Evolutionary conservation across 2,888 invertebrate species (phyloP), one percentile per base, ranked within the genome.

Genomic region (Cyclophora albipunctata): DNA sequence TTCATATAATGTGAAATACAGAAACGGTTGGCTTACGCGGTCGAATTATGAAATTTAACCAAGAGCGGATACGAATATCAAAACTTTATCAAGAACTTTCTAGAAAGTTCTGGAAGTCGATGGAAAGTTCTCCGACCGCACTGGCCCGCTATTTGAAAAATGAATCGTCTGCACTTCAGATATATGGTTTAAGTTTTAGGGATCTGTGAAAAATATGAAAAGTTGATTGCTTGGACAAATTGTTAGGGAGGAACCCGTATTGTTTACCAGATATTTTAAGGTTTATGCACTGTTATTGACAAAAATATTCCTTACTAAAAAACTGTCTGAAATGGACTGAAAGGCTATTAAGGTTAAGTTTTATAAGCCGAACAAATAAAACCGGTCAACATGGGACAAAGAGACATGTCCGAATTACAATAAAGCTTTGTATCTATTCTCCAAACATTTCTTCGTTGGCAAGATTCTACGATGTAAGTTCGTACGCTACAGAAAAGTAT

Each of bases 91-190:
- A 64, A 69, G 59, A 80, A 82, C 70, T 83, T 75, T 63, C 63
- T 54, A 54, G 60, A 69, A 75, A 81, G 71, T 80, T 76, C 55
- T 57, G 54, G 69, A 75, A 60, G 58, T 60, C 60, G 75, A 75
- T 75, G 75, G 64, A 64, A 80, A 78, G 71, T 81, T 66, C 54
- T 51, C 66, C 69, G 58, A 67, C 73, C 72, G 71, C 67, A 60
- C 52, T 55, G 69, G 73, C 68, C 69, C 73, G 78, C 71, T 70
- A 69, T 80, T 81, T 85, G 84, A 85, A 86, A 86, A 86, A 86
- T 86, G 84, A 84, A 84, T 86, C 84, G 86, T 86, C 84, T 81
- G 76, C 81, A 75, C 81, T 81, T 67, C 75, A 76, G 75, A 83
- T 83, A 84, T 84, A 84, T 83, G 78, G 75, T 73, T 71, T 71